Evolutionary conservation across 1,140 invertebrate genomes (phyloP).

Genomic region (Lepidostoma basale): DNA sequence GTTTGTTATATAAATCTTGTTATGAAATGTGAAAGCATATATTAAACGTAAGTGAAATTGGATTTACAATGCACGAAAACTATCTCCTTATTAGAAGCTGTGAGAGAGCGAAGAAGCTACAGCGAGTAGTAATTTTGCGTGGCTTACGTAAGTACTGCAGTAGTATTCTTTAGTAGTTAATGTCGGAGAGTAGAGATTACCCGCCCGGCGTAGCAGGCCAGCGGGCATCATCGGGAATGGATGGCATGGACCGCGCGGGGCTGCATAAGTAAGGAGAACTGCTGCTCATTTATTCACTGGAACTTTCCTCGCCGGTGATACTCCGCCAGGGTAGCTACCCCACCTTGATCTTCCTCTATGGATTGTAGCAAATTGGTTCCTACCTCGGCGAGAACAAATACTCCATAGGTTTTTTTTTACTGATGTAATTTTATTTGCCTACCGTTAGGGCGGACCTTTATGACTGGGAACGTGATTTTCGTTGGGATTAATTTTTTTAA

Average conservation of each 20-base stretch:
- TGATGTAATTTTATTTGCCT: constrained; percentile 35
- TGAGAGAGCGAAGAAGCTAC: no score
- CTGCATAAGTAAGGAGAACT: background rate
- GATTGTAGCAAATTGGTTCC: constrained; percentile 4
- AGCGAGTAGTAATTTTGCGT: no score
- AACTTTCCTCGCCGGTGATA: background rate
- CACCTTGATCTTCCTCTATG: background rate
- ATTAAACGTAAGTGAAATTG: no score
- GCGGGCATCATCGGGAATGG: no score
- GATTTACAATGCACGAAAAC: no score
- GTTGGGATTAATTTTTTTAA: constrained; percentile 17
- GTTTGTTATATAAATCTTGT: no score
- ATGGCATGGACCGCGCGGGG: background rate
- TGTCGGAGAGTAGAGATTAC: no score
- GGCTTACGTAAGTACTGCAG: background rate
- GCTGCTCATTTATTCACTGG: background rate
- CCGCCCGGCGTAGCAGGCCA: no score
- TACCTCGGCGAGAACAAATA: background rate
- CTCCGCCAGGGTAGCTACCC: background rate
- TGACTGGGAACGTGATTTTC: constrained; percentile 31
- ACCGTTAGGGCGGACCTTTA: constrained; percentile 32
- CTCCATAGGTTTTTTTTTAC: constrained; percentile 1
- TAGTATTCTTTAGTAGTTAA: background rate
- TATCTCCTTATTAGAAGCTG: no score
- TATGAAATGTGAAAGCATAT: no score